Base-by-base conservation (phyloP, 2,113 vertebrate genomes). In the Parus major region DNA sequence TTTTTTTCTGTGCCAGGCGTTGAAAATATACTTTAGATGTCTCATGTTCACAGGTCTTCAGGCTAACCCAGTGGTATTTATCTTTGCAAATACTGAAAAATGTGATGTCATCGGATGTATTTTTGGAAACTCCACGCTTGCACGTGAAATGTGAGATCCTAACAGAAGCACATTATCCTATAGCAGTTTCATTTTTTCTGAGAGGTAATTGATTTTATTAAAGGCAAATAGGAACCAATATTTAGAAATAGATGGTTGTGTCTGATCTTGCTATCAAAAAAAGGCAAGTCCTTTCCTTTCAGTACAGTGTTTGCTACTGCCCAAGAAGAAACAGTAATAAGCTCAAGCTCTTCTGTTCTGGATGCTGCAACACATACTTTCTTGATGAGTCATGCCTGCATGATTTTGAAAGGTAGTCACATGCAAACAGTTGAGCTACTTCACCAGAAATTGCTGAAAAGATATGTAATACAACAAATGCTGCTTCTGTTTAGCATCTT, bases 321-420 rank as follows among this genome's bases (percentile, higher is more conserved):
- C 41, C 6, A 13, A 86, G 53, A 81, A 83, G 41, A 70, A 92
- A 49, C 25, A 49, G 47, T 35, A 52, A 70, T 73, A 69, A 59
- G 35, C 56, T 85, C 9, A 63, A 70, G 44, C 56, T 93, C 33
- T 75, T 83, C 66, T 73, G 16, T 72, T 96, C 76, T 90, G 90
- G n/a, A 25, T 88, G 71, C 64, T 92, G 90, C 60, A 86, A 46
- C 52, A 22, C 71, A 78, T 91, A 55, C 56, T 94, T 91, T 63
- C 39, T 52, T 90, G 88, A 80, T 93, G 93, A 95, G 72, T 96
- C 93, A 95, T 50, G 57, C 82, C 93, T 97, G 93, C 71, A 61
- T 97, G 90, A 94, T 94, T 94, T 95, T 50, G 39, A 90, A 91
- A 96, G 90, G 56, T 77, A 87, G 91, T 95, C 92, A 96, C 90